Conservation (phyloP, 2,113 vertebrate species). For the Chrysemys picta region DNA sequence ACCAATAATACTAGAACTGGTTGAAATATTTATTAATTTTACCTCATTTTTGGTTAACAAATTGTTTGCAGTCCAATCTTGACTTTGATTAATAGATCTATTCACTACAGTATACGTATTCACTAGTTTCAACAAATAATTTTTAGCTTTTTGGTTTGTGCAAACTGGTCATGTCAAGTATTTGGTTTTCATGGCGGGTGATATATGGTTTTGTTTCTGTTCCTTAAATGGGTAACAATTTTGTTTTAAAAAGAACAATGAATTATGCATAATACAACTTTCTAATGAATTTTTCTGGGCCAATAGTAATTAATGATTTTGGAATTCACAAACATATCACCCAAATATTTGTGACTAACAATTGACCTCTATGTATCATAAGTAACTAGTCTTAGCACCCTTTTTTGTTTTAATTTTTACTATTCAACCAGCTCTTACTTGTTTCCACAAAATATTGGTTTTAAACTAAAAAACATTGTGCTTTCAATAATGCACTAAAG, state of each 20-base stretch:
- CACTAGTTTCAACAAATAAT: neutral
- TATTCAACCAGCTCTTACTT: neutral
- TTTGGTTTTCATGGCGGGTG: neutral
- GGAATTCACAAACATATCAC: neutral
- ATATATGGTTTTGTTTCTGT: neutral
- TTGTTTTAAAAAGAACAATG: neutral
- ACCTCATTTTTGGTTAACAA: neutral
- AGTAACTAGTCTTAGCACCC: neutral
- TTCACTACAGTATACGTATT: neutral
- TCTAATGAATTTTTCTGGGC: neutral
- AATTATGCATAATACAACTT: neutral
- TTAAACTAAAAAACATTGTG: neutral
- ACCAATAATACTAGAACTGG: no score
- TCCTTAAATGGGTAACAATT: neutral
- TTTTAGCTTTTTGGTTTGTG: neutral
- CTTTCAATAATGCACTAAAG: neutral
- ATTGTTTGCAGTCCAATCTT: neutral
- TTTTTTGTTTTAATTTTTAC: neutral
- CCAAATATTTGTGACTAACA: neutral
- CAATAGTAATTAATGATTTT: neutral
- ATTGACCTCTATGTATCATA: neutral
- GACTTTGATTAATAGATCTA: neutral
- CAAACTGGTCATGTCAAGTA: neutral
- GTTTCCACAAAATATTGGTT: neutral
- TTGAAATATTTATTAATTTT: neutral